Evolutionary conservation across 2,797 vertebrate genomes (phyloP).

Genomic region (Hybognathus amarus): DNA sequence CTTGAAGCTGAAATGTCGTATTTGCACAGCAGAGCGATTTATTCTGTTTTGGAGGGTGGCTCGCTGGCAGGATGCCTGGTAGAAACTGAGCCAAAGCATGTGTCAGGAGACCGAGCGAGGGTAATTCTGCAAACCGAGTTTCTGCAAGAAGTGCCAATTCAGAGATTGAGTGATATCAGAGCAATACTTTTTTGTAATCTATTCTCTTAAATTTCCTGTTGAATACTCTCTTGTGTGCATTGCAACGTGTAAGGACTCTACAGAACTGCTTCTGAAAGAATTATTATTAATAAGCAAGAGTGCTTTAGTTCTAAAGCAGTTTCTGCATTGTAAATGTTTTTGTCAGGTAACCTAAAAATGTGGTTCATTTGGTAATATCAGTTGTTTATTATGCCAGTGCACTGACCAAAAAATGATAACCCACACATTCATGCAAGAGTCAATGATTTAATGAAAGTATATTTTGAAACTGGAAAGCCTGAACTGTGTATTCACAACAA

Average conservation of each 20-base stretch:
- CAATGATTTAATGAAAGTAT: not conserved
- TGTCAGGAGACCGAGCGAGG: conserved; percentile 69
- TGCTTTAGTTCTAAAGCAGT: not conserved
- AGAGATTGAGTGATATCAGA: conserved; percentile 41
- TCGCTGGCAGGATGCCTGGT: conserved; percentile 69
- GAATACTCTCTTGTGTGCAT: not conserved
- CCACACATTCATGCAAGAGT: not conserved
- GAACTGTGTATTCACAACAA: not conserved
- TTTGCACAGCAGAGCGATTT: conserved; percentile 70
- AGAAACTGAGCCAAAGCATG: conserved; percentile 71
- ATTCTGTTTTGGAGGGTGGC: conserved; percentile 74
- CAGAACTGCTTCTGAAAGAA: conserved; percentile 5
- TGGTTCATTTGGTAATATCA: not conserved
- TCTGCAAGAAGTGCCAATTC: conserved; percentile 57
- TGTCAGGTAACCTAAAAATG: not conserved
- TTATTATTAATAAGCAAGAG: not conserved
- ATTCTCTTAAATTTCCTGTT: conserved; percentile 7
- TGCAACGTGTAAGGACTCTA: not conserved
- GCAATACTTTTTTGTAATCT: conserved; percentile 3
- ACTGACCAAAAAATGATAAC: not conserved
- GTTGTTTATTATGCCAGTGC: not conserved
- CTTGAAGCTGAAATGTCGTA: conserved; percentile 68
- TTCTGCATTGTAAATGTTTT: not conserved
- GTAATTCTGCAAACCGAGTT: conserved; percentile 47
- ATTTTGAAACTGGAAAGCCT: not conserved